These are phyloP conservation scores for Drosophila pseudotakahashii DNA, from an alignment of 2,888 invertebrate genomes.

Conservation along the genomic window DNA sequence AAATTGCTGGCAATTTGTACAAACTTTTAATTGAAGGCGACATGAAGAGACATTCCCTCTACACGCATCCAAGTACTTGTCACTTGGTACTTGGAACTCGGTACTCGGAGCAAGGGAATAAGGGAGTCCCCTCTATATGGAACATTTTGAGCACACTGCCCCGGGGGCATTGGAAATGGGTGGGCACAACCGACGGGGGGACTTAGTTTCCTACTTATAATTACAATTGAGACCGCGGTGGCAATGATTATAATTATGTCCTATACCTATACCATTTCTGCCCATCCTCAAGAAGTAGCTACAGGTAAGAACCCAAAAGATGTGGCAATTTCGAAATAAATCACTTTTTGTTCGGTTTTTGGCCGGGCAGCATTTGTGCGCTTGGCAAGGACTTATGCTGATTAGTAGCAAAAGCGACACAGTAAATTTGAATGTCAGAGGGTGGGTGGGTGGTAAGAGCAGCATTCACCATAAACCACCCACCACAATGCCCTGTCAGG, in stretches of 20 bases:
- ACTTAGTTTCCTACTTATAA: slow-evolving; percentile 64
- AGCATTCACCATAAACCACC: slow-evolving; percentile 9
- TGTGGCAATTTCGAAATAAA: slow-evolving; percentile 64
- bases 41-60: slow-evolving; percentile 39
- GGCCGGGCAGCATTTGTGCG: slow-evolving; percentile 51
- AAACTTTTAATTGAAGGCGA: slow-evolving; percentile 50
- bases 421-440: slow-evolving; percentile 67
- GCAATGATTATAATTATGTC: slow-evolving; percentile 81
- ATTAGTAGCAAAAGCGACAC: slow-evolving; percentile 77
- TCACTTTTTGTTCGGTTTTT: slow-evolving; percentile 59
- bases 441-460: slow-evolving; percentile 14
- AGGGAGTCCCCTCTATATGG: slow-evolving; percentile 56
- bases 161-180: slow-evolving; percentile 65
- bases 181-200: slow-evolving; percentile 4
- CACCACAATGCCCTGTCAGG: slow-evolving; percentile 46
- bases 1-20: slow-evolving; percentile 51
- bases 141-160: slow-evolving; percentile 69
- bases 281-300: slow-evolving; percentile 56
- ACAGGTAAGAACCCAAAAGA: slow-evolving; percentile 61
- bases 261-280: slow-evolving; percentile 34
- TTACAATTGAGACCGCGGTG: slow-evolving; percentile 69
- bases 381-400: slow-evolving; percentile 75
- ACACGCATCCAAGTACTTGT: slow-evolving; percentile 15
- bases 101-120: slow-evolving; percentile 3
- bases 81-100: no score